Evolutionary conservation across 2,888 invertebrate genomes (phyloP).

Genomic region (Eupithecia dodoneata): DNA sequence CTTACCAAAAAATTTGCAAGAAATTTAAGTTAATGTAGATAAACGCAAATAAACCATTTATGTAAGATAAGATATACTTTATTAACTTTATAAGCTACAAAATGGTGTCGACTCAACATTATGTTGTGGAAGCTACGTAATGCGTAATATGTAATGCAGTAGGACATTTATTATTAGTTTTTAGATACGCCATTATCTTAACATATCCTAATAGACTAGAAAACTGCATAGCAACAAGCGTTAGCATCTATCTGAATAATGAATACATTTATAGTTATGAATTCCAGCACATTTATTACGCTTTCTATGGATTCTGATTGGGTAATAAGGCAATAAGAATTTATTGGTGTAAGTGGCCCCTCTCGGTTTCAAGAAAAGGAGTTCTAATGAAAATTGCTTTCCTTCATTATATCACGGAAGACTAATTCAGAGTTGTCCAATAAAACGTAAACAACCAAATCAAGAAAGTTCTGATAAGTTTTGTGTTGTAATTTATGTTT

Average conservation of each 20-base stretch:
- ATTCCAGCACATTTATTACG: constrained; percentile 31
- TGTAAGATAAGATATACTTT: background rate
- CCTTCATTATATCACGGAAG: constrained; percentile 22
- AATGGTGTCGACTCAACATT: no score
- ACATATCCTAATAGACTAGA: background rate
- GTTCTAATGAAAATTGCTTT: constrained; percentile 34
- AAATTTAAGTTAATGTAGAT: background rate
- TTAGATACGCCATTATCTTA: background rate
- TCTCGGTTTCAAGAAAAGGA: constrained; percentile 25
- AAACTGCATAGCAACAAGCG: constrained; percentile 8
- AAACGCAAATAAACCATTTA: background rate
- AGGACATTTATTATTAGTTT: background rate
- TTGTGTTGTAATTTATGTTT: background rate
- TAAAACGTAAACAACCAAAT: constrained; percentile 1
- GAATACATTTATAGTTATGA: constrained; percentile 31
- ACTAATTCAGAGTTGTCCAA: background rate
- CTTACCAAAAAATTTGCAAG: background rate
- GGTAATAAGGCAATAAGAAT: constrained; percentile 33
- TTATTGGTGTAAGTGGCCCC: constrained; percentile 25
- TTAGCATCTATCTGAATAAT: constrained; percentile 33
- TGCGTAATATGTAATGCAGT: background rate
- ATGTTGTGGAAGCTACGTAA: no score
- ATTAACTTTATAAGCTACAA: no score
- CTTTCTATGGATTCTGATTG: constrained; percentile 38
- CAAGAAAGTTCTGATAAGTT: background rate